These are phyloP conservation scores for Crocidura indochinensis DNA, from an alignment of 2,797 vertebrate genomes.

Conservation along the genomic window DNA sequence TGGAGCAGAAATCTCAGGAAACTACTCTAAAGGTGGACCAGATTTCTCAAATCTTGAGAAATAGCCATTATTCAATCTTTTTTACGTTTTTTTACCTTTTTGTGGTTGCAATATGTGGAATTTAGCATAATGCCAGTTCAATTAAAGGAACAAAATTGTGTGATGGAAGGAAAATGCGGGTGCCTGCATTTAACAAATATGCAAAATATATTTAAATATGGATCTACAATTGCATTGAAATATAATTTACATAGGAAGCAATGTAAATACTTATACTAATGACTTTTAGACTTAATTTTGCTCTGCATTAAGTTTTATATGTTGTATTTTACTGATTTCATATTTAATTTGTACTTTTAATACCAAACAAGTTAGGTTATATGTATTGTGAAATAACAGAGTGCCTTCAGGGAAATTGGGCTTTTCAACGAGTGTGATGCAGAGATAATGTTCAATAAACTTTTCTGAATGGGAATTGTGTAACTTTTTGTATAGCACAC, in stretches of 20 bases:
- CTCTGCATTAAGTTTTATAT: conserved; percentile 80
- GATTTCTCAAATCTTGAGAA: conserved; percentile 97
- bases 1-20: conserved; percentile 98
- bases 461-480: conserved; percentile 72
- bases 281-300: conserved; percentile 76
- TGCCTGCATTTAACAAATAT: conserved; percentile 68
- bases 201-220: conserved; percentile 70
- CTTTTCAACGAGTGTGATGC: conserved; percentile 62
- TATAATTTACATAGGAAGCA: conserved; percentile 68
- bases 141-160: conserved; percentile 66
- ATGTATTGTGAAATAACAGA: conserved; percentile 69
- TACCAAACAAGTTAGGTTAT: conserved; percentile 61
- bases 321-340: conserved; percentile 80
- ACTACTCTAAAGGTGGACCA: conserved; percentile 97
- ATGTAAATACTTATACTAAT: conserved; percentile 46
- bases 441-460: conserved; percentile 79
- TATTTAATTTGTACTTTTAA: conserved; percentile 84
- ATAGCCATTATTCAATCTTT: conserved; percentile 83
- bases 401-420: conserved; percentile 71
- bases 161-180: conserved; percentile 68
- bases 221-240: conserved; percentile 73
- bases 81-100: background rate
- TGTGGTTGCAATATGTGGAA: conserved; percentile 65
- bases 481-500: conserved; percentile 48
- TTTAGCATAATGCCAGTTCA: conserved; percentile 56